Conservation (phyloP, 2,797 vertebrate species). For the Darevskia nairensis region DNA sequence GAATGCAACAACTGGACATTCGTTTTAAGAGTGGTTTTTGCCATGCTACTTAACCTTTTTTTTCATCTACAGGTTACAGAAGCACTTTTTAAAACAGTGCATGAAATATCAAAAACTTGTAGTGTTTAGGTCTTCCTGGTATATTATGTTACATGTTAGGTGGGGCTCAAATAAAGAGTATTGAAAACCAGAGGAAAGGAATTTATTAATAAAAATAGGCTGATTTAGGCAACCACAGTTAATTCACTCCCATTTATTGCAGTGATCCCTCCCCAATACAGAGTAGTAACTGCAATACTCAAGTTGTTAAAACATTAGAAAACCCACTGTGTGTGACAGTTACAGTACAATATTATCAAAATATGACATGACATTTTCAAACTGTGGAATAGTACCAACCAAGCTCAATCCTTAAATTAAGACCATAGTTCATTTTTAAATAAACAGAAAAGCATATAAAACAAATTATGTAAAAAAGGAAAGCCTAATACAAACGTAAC, state of each 20-base stretch:
- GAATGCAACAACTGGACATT: too few relatives aligned
- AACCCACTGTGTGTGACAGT: slow-evolving; percentile 90
- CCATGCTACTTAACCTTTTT: not conserved
- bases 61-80: not conserved
- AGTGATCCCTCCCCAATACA: slow-evolving; percentile 94
- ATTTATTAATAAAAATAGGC: slow-evolving; percentile 42
- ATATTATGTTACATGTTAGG: not conserved
- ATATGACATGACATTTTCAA: slow-evolving; percentile 86
- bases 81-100: not conserved
- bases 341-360: slow-evolving; percentile 93
- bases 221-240: slow-evolving; percentile 62
- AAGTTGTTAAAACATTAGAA: slow-evolving; percentile 97
- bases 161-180: not conserved
- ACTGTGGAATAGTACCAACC: slow-evolving; percentile 74
- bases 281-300: slow-evolving; percentile 93
- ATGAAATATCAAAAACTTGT: not conserved
- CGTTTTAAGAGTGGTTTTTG: too few relatives aligned
- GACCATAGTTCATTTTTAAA: slow-evolving; percentile 81
- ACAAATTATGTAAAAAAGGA: slow-evolving; percentile 80
- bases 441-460: slow-evolving; percentile 85
- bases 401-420: slow-evolving; percentile 80
- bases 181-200: not conserved
- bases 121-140: not conserved
- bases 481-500: slow-evolving; percentile 77
- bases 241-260: slow-evolving; percentile 92